Evolutionary conservation across 2,888 invertebrate species (phyloP).

Genomic region (Aleiodes testaceus): DNA sequence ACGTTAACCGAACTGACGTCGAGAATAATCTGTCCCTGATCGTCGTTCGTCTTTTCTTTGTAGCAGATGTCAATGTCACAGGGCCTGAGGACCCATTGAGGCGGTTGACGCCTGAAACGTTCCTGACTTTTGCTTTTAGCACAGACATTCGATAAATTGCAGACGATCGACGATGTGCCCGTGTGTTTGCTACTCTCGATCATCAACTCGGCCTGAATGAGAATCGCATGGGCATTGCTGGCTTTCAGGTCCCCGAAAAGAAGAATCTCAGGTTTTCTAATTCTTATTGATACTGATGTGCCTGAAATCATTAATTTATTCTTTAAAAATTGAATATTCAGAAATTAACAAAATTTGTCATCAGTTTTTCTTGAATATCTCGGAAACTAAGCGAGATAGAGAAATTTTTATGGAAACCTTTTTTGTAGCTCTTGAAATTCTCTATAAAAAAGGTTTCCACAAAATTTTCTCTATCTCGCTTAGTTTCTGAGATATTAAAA

Average conservation of each 20-base stretch:
- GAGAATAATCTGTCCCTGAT: slow-evolving; percentile 79
- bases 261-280: slow-evolving; percentile 86
- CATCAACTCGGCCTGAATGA: slow-evolving; percentile 81
- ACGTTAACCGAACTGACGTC: slow-evolving; percentile 81
- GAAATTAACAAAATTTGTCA: too few species aligned
- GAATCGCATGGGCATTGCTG: slow-evolving; percentile 78
- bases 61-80: slow-evolving; percentile 83
- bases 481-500: too few species aligned
- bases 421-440: too few species aligned
- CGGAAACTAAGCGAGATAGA: too few species aligned
- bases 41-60: slow-evolving; percentile 78
- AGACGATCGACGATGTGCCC: slow-evolving; percentile 78
- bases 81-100: slow-evolving; percentile 77
- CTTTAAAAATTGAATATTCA: background rate
- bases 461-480: too few species aligned
- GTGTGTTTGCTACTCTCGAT: slow-evolving; percentile 82
- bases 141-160: slow-evolving; percentile 78
- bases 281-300: slow-evolving; percentile 81
- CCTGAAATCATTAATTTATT: slow-evolving; percentile 67
- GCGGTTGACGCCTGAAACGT: slow-evolving; percentile 74
- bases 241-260: slow-evolving; percentile 81
- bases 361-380: too few species aligned
- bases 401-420: too few species aligned
- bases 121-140: slow-evolving; percentile 79
- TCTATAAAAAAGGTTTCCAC: too few species aligned